Conservation (phyloP, 2,797 vertebrate species). For the Microchirus variegatus region DNA sequence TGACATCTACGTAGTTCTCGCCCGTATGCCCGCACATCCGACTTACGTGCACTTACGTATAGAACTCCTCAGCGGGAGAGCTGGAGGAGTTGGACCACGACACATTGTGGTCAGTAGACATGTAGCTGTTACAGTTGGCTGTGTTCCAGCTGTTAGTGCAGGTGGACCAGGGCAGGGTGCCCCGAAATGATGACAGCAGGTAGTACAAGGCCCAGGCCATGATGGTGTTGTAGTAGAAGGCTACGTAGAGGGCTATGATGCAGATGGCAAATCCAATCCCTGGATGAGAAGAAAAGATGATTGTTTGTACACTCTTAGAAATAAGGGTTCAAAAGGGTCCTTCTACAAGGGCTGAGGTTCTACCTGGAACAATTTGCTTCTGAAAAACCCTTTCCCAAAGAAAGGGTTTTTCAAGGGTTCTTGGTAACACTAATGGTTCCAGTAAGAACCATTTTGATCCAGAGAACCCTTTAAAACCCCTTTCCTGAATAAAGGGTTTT, state of each 20-base stretch:
- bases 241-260: slow-evolving; percentile 93
- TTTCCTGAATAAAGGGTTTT: no score
- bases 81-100: slow-evolving; percentile 89
- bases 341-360: no score
- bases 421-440: no score
- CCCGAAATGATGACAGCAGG: slow-evolving; percentile 91
- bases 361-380: no score
- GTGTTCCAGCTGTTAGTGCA: slow-evolving; percentile 97
- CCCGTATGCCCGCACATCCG: slow-evolving; percentile 41
- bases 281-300: slow-evolving; percentile 49
- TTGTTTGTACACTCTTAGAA: no score
- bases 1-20: background rate
- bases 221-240: slow-evolving; percentile 99
- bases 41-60: slow-evolving; percentile 95
- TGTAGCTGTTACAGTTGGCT: slow-evolving; percentile 90
- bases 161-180: slow-evolving; percentile 92
- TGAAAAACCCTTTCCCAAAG: no score
- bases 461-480: no score
- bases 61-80: slow-evolving; percentile 98
- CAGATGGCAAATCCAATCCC: slow-evolving; percentile 98
- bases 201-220: slow-evolving; percentile 99
- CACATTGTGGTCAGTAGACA: slow-evolving; percentile 86
- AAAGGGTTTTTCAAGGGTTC: no score
- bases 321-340: no score
- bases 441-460: no score